These are phyloP conservation scores for Ictalurus furcatus DNA, from an alignment of 2,113 vertebrate species.

Conservation along the genomic window DNA sequence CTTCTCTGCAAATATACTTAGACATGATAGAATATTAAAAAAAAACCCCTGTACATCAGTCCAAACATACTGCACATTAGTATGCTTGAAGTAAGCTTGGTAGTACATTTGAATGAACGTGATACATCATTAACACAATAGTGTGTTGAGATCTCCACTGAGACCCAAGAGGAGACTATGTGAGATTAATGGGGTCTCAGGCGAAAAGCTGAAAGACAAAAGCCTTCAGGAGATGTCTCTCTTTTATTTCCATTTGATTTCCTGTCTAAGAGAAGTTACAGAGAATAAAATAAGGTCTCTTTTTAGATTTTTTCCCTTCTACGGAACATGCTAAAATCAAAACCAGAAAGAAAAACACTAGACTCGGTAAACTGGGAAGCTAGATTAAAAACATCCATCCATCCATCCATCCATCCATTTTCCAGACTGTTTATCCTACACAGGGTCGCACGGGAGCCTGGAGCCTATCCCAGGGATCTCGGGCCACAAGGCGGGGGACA, in stretches of 20 bases:
- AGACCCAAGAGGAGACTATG: neutral
- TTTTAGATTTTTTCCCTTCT: neutral
- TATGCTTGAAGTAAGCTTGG: neutral
- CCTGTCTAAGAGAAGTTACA: neutral
- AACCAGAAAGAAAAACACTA: neutral
- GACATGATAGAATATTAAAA: neutral
- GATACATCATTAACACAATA: neutral
- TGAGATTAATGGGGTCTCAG: neutral
- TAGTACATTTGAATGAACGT: neutral
- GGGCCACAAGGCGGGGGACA: too few relatives aligned
- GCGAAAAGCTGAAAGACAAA: neutral
- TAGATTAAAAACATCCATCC: neutral
- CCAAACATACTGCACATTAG: neutral
- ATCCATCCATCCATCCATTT: too few relatives aligned
- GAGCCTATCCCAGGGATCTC: too few relatives aligned
- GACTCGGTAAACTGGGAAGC: neutral
- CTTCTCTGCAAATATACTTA: neutral
- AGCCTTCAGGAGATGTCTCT: neutral
- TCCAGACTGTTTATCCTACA: too few relatives aligned
- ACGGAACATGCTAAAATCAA: neutral
- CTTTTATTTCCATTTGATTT: neutral
- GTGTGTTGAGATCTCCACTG: neutral
- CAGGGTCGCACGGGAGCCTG: too few relatives aligned
- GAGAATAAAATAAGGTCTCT: neutral
- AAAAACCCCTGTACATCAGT: neutral